Conservation (phyloP, 37 sponge, comb jelly and placozoan species). For the Ephydatia muelleri region DNA sequence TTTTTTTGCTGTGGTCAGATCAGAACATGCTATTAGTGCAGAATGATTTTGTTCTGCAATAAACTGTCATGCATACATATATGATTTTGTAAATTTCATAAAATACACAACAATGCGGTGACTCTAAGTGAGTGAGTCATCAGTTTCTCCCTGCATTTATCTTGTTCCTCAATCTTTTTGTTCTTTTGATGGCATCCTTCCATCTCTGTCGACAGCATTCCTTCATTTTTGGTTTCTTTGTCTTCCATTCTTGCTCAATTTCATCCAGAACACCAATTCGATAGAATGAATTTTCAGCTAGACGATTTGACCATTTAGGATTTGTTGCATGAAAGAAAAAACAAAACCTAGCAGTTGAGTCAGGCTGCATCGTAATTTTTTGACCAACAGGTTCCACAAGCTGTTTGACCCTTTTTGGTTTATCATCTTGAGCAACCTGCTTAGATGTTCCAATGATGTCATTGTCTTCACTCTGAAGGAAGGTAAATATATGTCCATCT, state of each 20-base stretch:
- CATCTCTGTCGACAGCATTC: constrained; percentile 2
- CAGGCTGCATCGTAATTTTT: not conserved
- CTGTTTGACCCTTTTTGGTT: not conserved
- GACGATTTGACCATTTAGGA: not conserved
- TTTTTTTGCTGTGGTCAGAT: too few species aligned
- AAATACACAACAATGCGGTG: too few species aligned
- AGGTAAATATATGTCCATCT: not conserved
- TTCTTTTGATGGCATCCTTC: constrained; percentile 7
- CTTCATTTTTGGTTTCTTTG: not conserved
- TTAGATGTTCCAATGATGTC: not conserved
- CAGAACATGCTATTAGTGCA: too few species aligned
- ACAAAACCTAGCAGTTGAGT: not conserved
- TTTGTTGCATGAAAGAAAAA: not conserved
- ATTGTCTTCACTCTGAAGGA: not conserved
- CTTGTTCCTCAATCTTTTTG: not conserved
- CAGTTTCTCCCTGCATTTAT: not conserved
- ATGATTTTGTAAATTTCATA: too few species aligned
- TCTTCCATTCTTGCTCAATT: not conserved
- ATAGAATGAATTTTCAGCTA: not conserved
- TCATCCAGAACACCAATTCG: not conserved
- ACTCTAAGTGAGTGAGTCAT: too few species aligned
- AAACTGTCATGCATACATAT: too few species aligned
- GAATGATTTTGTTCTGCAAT: too few species aligned
- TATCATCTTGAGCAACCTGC: not conserved
- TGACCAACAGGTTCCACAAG: not conserved